Evolutionary conservation across 2,113 vertebrate species (phyloP).

Genomic region (Rhabdornis inornatus): DNA sequence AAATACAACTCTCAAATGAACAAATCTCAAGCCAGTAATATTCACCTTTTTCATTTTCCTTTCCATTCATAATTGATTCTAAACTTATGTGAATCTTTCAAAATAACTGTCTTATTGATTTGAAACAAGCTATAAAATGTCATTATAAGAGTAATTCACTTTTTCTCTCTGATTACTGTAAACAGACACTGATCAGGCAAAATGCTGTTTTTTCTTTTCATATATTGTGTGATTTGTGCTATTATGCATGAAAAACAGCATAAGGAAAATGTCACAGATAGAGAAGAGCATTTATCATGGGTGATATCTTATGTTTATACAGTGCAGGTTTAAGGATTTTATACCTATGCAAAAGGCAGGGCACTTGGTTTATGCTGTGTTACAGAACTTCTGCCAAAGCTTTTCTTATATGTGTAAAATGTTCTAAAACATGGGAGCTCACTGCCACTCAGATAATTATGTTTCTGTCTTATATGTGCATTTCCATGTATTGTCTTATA

Average conservation of each 20-base stretch:
- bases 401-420: background rate
- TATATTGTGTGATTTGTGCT: background rate
- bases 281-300: background rate
- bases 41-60: constrained; percentile 55
- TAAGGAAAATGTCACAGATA: background rate
- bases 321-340: background rate
- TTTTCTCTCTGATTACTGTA: constrained; percentile 55
- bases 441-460: background rate
- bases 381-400: background rate
- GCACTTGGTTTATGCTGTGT: background rate
- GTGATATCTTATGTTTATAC: background rate
- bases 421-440: background rate
- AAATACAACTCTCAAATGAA: constrained; percentile 2
- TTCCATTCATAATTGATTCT: constrained; percentile 73
- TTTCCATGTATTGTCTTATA: background rate
- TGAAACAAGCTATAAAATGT: constrained; percentile 50
- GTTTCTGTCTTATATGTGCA: background rate
- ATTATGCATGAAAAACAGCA: background rate
- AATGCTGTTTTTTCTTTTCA: constrained; percentile 28
- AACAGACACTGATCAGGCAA: constrained; percentile 56
- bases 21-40: constrained; percentile 19
- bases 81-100: constrained; percentile 66
- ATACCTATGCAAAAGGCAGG: background rate
- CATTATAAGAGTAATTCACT: constrained; percentile 6
- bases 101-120: constrained; percentile 74